Percentiles rank a stretch among this genome's conserved stretches.
phyloP scores from a whole-genome alignment of 2,797 vertebrate genomes.

The Spinus pinus region DNA sequence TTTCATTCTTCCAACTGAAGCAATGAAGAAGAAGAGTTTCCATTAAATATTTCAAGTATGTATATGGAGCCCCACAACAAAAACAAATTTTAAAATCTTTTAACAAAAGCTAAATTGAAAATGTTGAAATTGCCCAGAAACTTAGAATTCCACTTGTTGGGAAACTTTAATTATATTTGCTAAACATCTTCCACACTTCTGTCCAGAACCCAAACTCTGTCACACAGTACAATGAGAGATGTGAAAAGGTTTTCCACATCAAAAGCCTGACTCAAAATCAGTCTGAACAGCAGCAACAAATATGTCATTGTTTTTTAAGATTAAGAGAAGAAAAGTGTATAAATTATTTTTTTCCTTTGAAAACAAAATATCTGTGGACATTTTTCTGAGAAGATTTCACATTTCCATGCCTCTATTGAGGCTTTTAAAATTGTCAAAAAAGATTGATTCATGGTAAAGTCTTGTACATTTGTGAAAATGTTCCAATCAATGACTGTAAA shows the following conservation, averaged over 20 bases:
- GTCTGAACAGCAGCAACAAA: neutral
- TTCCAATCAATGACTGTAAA: neutral
- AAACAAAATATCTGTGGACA: neutral
- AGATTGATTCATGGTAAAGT: neutral
- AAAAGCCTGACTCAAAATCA: neutral
- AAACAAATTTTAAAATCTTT: neutral
- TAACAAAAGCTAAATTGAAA: neutral
- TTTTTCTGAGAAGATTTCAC: neutral
- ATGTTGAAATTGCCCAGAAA: neutral
- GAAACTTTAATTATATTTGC: neutral
- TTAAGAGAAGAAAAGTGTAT: neutral
- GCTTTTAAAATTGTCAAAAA: neutral
- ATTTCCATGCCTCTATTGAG: neutral
- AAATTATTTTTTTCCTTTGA: neutral
- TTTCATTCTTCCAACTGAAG: neutral
- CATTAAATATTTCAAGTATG: neutral
- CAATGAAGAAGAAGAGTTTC: neutral
- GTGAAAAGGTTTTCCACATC: neutral
- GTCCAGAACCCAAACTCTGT: neutral
- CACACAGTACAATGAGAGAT: neutral
- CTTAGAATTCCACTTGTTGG: neutral
- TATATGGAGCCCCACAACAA: neutral
- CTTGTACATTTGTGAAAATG: neutral
- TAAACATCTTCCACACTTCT: neutral
- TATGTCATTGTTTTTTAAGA: neutral